These are phyloP conservation scores for Etheostoma perlongum DNA, from an alignment of 2,797 vertebrate genomes.

Conservation along the genomic window DNA sequence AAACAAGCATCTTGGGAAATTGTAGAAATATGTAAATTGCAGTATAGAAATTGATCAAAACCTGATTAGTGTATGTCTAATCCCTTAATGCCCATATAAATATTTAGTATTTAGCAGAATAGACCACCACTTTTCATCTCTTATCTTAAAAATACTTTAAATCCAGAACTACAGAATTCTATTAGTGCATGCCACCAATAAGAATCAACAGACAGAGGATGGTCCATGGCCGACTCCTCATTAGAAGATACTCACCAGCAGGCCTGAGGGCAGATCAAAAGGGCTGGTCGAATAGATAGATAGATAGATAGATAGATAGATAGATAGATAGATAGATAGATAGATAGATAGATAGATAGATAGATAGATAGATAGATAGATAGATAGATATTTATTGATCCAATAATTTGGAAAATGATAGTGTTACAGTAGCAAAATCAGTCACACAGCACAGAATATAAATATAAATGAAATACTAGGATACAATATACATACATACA, in stretches of 20 bases:
- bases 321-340: too few species aligned
- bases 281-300: conserved; percentile 29
- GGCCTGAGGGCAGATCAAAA: conserved; percentile 78
- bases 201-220: conserved; percentile 73
- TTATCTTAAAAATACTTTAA: conserved; percentile 55
- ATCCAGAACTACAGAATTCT: conserved; percentile 70
- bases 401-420: too few species aligned
- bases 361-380: too few species aligned
- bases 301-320: too few species aligned
- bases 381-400: too few species aligned
- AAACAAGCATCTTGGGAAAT: not conserved
- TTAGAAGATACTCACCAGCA: conserved; percentile 78
- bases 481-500: too few species aligned
- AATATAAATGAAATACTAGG: too few species aligned
- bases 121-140: conserved; percentile 6
- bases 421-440: too few species aligned
- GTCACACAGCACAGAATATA: too few species aligned
- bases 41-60: not conserved
- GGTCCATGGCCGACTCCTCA: conserved; percentile 73
- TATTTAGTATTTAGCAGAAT: conserved; percentile 24
- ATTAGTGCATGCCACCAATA: conserved; percentile 72
- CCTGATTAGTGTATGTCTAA: not conserved
- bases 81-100: conserved; percentile 13
- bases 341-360: too few species aligned
- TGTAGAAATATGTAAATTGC: not conserved